These are phyloP conservation scores for Gymnopithys bicolor DNA, from an alignment of 2,797 vertebrate genomes.

Conservation along the genomic window DNA sequence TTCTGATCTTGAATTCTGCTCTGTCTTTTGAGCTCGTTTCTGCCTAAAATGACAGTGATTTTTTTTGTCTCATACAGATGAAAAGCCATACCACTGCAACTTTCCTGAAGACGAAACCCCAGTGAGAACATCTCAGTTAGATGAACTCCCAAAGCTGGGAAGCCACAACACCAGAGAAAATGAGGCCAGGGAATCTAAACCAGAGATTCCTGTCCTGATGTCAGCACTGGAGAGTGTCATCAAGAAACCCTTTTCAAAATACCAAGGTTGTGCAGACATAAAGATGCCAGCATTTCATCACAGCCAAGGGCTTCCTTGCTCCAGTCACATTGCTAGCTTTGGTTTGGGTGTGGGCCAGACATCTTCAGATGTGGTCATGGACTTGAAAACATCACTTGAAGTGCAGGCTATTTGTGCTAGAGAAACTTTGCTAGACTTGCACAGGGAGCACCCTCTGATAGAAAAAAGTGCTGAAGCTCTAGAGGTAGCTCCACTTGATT, in stretches of 20 bases:
- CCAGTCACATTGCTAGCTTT: conserved; percentile 33
- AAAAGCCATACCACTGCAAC: conserved; percentile 82
- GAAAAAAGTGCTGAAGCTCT: conserved; percentile 46
- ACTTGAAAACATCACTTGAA: conserved; percentile 39
- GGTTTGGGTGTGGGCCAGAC: conserved; percentile 16
- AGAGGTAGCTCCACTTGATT: conserved; percentile 74
- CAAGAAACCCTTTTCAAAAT: conserved; percentile 50
- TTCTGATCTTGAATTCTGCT: neutral
- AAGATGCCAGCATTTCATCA: conserved; percentile 67
- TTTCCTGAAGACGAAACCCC: conserved; percentile 77
- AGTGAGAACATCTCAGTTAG: conserved; percentile 75
- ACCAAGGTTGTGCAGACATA: conserved; percentile 46
- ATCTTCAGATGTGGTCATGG: conserved; percentile 11
- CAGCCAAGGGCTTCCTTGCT: conserved; percentile 54
- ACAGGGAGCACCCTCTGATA: conserved; percentile 34
- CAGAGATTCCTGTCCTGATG: conserved; percentile 10
- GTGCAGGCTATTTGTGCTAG: conserved; percentile 30
- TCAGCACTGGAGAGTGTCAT: conserved; percentile 49
- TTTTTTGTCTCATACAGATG: conserved; percentile 80
- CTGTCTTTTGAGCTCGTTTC: neutral
- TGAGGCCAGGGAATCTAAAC: conserved; percentile 55
- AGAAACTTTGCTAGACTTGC: conserved; percentile 52
- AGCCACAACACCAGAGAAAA: neutral
- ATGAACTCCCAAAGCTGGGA: conserved; percentile 60
- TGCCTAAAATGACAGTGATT: neutral